phyloP scores from a whole-genome alignment of 1,140 invertebrate genomes.

The Acromyrmex heyeri region DNA sequence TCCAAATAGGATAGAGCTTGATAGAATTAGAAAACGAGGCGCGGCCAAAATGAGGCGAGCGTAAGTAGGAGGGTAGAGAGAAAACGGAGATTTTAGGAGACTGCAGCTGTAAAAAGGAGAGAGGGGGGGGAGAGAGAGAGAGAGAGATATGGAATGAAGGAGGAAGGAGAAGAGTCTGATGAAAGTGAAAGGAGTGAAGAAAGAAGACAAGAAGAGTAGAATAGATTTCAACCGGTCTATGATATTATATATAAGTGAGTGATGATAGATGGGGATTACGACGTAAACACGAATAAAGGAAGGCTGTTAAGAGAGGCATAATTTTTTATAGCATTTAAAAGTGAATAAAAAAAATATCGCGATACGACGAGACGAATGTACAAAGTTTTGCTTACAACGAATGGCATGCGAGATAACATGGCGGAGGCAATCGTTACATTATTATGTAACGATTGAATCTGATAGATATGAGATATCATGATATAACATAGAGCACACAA shows the following conservation, averaged over 20 bases:
- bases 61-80: constrained; percentile 22
- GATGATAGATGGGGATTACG: constrained; percentile 36
- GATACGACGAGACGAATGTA: background rate
- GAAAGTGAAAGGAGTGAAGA: constrained; percentile 17
- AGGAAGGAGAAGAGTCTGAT: background rate
- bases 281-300: constrained; percentile 9
- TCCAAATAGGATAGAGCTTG: constrained; percentile 30
- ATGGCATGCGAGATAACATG: background rate
- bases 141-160: background rate
- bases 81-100: background rate
- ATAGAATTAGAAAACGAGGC: constrained; percentile 56
- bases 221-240: background rate
- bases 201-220: background rate
- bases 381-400: background rate
- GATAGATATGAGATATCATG: constrained; percentile 12
- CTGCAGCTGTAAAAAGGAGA: background rate
- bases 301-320: background rate
- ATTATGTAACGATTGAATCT: constrained; percentile 46
- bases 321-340: constrained; percentile 5
- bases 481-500: background rate
- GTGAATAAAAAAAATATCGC: background rate
- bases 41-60: constrained; percentile 14
- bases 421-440: background rate
- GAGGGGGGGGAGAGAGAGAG: too few relatives aligned
- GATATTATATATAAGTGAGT: constrained; percentile 5